These are phyloP conservation scores for Amiota minor DNA, from an alignment of 2,888 invertebrate genomes.

Conservation along the genomic window DNA sequence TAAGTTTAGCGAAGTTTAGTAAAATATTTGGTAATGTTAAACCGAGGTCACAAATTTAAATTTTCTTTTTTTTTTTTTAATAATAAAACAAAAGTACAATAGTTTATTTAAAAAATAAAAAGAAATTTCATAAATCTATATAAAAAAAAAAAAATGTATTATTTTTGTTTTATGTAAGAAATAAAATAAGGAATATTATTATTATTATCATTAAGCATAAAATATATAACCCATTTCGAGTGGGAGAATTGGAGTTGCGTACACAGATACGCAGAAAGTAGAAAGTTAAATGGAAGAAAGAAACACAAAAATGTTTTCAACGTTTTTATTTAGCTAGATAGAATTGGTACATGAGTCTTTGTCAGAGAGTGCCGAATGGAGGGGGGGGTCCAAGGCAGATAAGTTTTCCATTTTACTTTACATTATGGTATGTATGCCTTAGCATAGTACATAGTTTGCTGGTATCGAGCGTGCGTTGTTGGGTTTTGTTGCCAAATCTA, in stretches of 20 bases:
- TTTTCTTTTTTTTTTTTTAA: too few species aligned
- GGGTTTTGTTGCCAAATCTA: constrained; percentile 59
- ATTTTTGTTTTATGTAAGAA: constrained; percentile 27
- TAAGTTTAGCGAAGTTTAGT: too few species aligned
- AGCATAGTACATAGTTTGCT: constrained; percentile 7
- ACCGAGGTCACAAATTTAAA: too few species aligned
- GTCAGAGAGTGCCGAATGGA: not conserved
- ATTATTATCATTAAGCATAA: constrained; percentile 56
- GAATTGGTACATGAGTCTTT: constrained; percentile 11
- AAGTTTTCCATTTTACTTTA: constrained; percentile 9
- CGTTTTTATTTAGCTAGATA: constrained; percentile 9
- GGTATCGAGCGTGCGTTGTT: constrained; percentile 36
- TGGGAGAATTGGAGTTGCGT: constrained; percentile 17
- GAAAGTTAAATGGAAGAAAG: not conserved
- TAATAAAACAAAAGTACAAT: not conserved
- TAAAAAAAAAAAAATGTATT: too few species aligned
- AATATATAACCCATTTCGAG: constrained; percentile 68
- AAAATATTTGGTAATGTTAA: too few species aligned
- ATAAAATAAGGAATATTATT: constrained; percentile 63
- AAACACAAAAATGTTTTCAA: constrained; percentile 5
- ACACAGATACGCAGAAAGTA: constrained; percentile 1
- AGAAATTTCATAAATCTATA: not conserved
- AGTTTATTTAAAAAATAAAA: too few species aligned
- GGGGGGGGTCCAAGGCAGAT: constrained; percentile 26
- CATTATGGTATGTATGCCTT: constrained; percentile 18